A percentile compares a stretch with the other conserved stretches of the same genome.
phyloP scores from a whole-genome alignment of 2,113 vertebrate genomes.

The Mus musculus region GRCm39 chr2:124394001-124394500 shows the following conservation, averaged over 20 bases:
- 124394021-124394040: background rate
- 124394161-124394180: background rate
- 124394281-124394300: slow-evolving; percentile 41
- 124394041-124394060: slow-evolving; percentile 15
- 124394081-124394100: background rate
- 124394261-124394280: background rate
- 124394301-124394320: background rate
- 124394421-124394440: slow-evolving; percentile 7
- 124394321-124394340: background rate
- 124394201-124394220: background rate
- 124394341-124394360: background rate
- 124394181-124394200: background rate
- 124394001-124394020: background rate
- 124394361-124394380: slow-evolving; percentile 60
- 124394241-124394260: background rate
- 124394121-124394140: background rate
- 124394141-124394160: background rate
- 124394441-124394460: background rate
- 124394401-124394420: background rate
- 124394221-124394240: background rate
- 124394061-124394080: background rate
- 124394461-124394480: background rate
- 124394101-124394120: background rate
- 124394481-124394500: slow-evolving; percentile 18
- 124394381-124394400: background rate